Evolutionary conservation across 1,140 invertebrate species (phyloP), one percentile per base, ranked within the genome.

Genomic region (Goniozus legneri): DNA sequence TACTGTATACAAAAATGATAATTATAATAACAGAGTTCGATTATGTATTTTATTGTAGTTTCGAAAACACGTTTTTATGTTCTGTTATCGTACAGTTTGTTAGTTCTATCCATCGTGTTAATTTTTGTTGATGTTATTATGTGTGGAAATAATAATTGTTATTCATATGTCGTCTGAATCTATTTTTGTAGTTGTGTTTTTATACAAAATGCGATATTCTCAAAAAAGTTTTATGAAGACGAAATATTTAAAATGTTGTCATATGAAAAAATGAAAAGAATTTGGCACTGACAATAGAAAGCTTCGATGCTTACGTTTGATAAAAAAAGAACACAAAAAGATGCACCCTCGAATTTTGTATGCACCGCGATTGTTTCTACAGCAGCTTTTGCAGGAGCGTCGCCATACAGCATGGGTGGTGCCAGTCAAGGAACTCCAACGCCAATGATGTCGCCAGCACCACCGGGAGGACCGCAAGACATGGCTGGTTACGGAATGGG

Each of bases 361-460:
- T 69, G 74, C 73, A 71, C 67, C 65, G 72, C 71, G 71, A 73
- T 75, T 67, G 70, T 76, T 76, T 77, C 74, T 76, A 76, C 67
- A 75, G 65, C 67, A 75, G 70, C 70, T 76, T 77, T 75, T 80
- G 77, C 83, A 81, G 88, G 88, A 69, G 90, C 91, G 51, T 94
- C 91, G 50, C 91, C 91, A 42, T 95, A 95, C 80, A 91, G 86
- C 60, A 87, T 92, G 86, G 88, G 87, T 54, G 82, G 84, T 52
- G 84, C 86, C 47, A 85, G 87, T 45, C 87, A 89, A 62, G 89
- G 90, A 54, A 91, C 90, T 40, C 87, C 91, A 41, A 93, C 89
- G 58, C 90, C 90, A 33, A 91, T 95, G 88, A 92, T 95, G 89
- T 92, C 90, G 46, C 91, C 91, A 53, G 91, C 91, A 62, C 90